These are phyloP conservation scores for Acanthoscelides obtectus DNA, from an alignment of 2,888 invertebrate genomes.

Conservation along the genomic window DNA sequence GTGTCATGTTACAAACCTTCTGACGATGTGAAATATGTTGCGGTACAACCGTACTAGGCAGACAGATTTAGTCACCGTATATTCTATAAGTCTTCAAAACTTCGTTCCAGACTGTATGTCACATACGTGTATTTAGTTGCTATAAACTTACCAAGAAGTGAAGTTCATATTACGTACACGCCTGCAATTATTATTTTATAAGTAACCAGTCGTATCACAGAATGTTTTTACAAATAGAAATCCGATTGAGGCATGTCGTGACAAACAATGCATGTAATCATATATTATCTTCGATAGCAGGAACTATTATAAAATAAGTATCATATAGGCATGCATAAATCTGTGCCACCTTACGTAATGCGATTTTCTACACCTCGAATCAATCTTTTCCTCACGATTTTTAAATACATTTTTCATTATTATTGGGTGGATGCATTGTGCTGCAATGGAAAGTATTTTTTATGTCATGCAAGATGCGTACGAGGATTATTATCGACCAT, in stretches of 20 bases:
- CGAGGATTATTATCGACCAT: too few relatives aligned
- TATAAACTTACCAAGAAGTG: too few relatives aligned
- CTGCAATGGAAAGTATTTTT: background rate
- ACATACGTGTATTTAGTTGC: too few relatives aligned
- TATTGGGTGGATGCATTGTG: background rate
- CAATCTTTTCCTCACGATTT: background rate
- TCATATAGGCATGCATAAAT: background rate
- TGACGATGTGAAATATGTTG: too few relatives aligned
- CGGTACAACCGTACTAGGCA: too few relatives aligned
- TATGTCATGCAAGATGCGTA: too few relatives aligned
- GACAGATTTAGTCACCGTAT: too few relatives aligned
- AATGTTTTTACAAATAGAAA: background rate
- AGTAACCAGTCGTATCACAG: background rate
- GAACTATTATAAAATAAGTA: background rate
- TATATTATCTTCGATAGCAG: background rate
- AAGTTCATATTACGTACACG: too few relatives aligned
- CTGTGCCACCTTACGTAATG: background rate
- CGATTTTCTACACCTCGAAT: background rate
- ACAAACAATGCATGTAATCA: background rate
- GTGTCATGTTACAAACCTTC: too few relatives aligned
- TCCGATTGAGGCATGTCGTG: background rate
- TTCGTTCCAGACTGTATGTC: too few relatives aligned
- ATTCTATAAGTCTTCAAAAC: too few relatives aligned
- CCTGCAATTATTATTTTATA: background rate
- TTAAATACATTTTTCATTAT: background rate